phyloP scores from a whole-genome alignment of 2,797 vertebrate species.

The Poecilia wingei region DNA sequence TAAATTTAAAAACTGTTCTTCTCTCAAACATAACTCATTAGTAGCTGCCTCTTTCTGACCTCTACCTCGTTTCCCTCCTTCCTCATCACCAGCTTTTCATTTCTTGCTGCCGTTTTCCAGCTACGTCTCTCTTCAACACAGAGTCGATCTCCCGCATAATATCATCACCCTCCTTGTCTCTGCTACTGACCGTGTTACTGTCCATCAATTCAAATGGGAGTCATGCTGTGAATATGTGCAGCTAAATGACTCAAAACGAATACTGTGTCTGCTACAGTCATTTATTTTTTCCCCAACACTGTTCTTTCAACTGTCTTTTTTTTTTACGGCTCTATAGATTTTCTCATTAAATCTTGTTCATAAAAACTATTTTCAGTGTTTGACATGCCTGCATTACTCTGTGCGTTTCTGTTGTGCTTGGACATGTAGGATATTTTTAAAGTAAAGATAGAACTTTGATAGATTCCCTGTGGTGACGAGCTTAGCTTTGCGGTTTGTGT shows the following conservation, averaged over 20 bases:
- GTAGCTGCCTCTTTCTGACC: background rate
- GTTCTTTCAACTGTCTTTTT: background rate
- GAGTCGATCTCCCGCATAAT: slow-evolving; percentile 36
- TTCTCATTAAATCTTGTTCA: background rate
- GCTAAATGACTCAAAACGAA: slow-evolving; percentile 59
- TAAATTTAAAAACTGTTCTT: background rate
- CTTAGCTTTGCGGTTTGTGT: background rate
- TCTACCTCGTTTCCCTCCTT: background rate
- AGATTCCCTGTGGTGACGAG: background rate
- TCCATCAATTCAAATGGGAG: slow-evolving; percentile 36
- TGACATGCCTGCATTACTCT: background rate
- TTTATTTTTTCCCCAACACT: background rate
- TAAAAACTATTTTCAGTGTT: background rate
- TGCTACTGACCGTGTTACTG: slow-evolving; percentile 19
- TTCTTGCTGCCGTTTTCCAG: slow-evolving; percentile 23
- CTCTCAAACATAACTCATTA: background rate
- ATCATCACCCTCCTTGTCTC: slow-evolving; percentile 36
- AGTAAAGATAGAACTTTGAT: background rate
- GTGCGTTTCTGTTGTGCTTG: background rate
- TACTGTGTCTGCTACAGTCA: slow-evolving; percentile 1
- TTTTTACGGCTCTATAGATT: background rate
- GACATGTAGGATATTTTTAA: background rate
- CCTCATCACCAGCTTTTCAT: slow-evolving; percentile 16
- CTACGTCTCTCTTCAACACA: slow-evolving; percentile 21
- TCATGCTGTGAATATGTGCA: slow-evolving; percentile 32